Percentiles rank a stretch among this genome's conserved stretches.
These are phyloP conservation scores for Epistrophe grossulariae DNA, from an alignment of 2,888 invertebrate species.

Conservation along the genomic window DNA sequence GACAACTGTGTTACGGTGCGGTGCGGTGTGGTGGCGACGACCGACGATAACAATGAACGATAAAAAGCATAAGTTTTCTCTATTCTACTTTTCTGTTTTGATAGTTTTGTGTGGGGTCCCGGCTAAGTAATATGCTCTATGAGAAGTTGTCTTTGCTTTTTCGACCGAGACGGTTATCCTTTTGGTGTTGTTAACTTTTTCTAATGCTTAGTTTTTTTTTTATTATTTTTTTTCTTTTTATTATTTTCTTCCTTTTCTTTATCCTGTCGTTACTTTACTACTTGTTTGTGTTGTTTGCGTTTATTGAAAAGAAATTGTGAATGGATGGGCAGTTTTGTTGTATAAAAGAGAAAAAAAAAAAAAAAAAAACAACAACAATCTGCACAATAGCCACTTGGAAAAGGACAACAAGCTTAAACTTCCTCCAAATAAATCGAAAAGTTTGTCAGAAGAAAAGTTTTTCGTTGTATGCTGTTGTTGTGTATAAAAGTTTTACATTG, in stretches of 20 bases:
- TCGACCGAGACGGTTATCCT: conserved; percentile 15
- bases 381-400: conserved; percentile 48
- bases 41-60: conserved; percentile 46
- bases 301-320: conserved; percentile 70
- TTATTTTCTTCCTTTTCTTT: background rate
- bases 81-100: conserved; percentile 37
- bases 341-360: conserved; percentile 33
- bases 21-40: background rate
- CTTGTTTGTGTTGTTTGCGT: conserved; percentile 45
- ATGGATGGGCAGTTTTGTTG: conserved; percentile 54
- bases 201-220: conserved; percentile 12
- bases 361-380: too few relatives aligned
- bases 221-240: background rate
- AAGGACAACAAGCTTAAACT: conserved; percentile 26
- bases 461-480: conserved; percentile 26
- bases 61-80: conserved; percentile 59
- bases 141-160: conserved; percentile 36
- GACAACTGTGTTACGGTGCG: conserved; percentile 31
- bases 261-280: conserved; percentile 5
- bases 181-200: conserved; percentile 34
- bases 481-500: conserved; percentile 44
- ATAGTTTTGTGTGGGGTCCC: conserved; percentile 37
- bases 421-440: conserved; percentile 48
- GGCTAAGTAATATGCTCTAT: conserved; percentile 23
- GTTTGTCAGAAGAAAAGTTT: conserved; percentile 29